phyloP scores from a whole-genome alignment of 2,888 invertebrate genomes.

The Plagiodera versicolora region DNA sequence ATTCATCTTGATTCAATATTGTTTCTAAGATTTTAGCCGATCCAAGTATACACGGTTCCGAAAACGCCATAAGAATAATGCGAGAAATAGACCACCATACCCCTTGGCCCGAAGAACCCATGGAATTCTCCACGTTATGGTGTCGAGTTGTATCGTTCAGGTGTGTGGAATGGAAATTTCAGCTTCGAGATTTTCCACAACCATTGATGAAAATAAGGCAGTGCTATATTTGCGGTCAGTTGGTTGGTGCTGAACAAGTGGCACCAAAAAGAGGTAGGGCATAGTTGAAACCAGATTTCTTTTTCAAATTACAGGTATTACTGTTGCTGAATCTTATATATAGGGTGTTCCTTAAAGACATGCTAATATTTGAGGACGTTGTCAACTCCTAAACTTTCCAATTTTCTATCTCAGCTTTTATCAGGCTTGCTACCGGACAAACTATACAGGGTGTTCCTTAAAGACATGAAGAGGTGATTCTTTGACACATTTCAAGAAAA shows the following conservation, averaged over 20 bases:
- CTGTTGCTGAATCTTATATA: too few relatives aligned
- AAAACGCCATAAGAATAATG: conserved; percentile 72
- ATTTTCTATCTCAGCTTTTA: too few relatives aligned
- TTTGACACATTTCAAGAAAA: too few relatives aligned
- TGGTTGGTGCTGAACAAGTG: conserved; percentile 87
- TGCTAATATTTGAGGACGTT: too few relatives aligned
- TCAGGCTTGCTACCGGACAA: too few relatives aligned
- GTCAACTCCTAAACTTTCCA: too few relatives aligned
- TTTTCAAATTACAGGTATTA: too few relatives aligned
- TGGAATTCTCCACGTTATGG: conserved; percentile 92
- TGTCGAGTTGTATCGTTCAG: conserved; percentile 83
- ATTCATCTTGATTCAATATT: neutral
- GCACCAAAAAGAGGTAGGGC: conserved; percentile 61
- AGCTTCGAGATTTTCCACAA: conserved; percentile 93
- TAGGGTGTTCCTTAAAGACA: too few relatives aligned
- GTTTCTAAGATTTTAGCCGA: conserved; percentile 71
- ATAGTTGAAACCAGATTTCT: too few relatives aligned
- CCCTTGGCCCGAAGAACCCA: conserved; percentile 88
- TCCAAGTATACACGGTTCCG: conserved; percentile 79
- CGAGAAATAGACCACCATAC: conserved; percentile 84
- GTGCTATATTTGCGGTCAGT: conserved; percentile 84
- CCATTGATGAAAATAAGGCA: conserved; percentile 83
- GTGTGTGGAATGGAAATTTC: conserved; percentile 84
- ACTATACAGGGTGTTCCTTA: too few relatives aligned
- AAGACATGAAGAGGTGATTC: too few relatives aligned